Evolutionary conservation across 2,888 invertebrate species (phyloP), one percentile per base, ranked within the genome.

Genomic region (Euclidia mi): DNA sequence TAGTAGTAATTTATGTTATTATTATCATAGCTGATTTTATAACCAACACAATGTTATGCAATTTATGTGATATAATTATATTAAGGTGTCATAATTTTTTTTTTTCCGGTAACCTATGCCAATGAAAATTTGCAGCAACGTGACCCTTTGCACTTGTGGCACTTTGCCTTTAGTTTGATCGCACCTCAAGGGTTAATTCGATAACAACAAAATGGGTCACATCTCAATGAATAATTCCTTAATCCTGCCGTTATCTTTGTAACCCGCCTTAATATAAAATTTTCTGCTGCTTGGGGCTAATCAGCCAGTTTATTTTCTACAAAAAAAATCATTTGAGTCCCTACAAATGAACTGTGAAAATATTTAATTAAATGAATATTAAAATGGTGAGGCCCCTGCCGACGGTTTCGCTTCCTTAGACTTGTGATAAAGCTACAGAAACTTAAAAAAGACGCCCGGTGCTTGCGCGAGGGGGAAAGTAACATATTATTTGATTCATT

Each of bases 231-330:
- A 38, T 18, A n/a, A 38, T 18, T 18, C n/a, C n/a, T 4, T 14
- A 38, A 38, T 18, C 38, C 48, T 37, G 15, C 48, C 45, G 50
- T 65, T 66, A 61, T 45, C 31, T 38, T 53, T 46, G 51, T 17
- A 48, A 53, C n/a, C n/a, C 29, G 31, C 31, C 56, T 58, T 62
- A 31, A 40, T 51, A 55, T 68, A 49, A 64, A 67, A 60, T 59
- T 52, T 44, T 14, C 38, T 43, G 56, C 15, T 44, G 32, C 18
- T 45, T 28, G 18, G 45, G 44, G 31, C 38, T 52, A 42, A 43
- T 28, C 43, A 43, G 34, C n/a, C 37, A 46, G 40, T 51, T 46
- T 38, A 18, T 28, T 10, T 0, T 18, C 11, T 11, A 38, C 31
- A 37, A 44, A 48, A 69, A 45, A 69, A 66, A 52, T 38, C 14